phyloP scores from a whole-genome alignment of 2,797 vertebrate species.

The Centroberyx gerrardi region DNA sequence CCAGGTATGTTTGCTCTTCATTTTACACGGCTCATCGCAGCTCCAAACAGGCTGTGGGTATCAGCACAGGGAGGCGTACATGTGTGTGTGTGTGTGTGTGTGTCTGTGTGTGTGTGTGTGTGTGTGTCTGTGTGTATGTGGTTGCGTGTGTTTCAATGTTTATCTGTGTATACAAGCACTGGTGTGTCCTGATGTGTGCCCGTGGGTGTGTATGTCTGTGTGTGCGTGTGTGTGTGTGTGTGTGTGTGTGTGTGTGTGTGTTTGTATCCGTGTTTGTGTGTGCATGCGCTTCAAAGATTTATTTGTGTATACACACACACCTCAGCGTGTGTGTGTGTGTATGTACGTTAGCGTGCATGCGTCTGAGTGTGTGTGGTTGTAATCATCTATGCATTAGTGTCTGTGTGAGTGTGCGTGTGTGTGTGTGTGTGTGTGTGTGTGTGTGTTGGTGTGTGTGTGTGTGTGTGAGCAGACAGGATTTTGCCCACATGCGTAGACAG shows the following conservation, averaged over 20 bases:
- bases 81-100: conserved; percentile 1
- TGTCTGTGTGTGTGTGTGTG: conserved; percentile 1
- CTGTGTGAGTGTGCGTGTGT: conserved; percentile 1
- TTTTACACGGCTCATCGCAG: conserved; percentile 83
- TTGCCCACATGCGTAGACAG: conserved; percentile 62
- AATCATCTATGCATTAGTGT: conserved; percentile 11
- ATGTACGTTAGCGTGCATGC: not conserved
- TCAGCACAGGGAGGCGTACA: conserved; percentile 19
- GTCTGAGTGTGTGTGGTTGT: conserved; percentile 33
- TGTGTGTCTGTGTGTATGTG: not conserved
- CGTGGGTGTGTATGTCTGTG: not conserved
- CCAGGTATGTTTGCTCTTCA: conserved; percentile 87
- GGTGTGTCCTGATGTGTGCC: not conserved
- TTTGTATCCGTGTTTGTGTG: conserved; percentile 23
- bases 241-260: conserved; percentile 18
- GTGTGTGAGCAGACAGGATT: conserved; percentile 8
- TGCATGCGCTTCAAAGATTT: not conserved
- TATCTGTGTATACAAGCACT: too few species aligned
- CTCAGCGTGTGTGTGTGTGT: not conserved
- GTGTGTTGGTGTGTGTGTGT: conserved; percentile 22
- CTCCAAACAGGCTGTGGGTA: conserved; percentile 60
- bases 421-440: not conserved
- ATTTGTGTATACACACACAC: not conserved
- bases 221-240: conserved; percentile 7
- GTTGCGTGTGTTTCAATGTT: not conserved